Evolutionary conservation across 2,888 invertebrate species (phyloP), one percentile per base, ranked within the genome.

Genomic region (Fabriciana adippe): DNA sequence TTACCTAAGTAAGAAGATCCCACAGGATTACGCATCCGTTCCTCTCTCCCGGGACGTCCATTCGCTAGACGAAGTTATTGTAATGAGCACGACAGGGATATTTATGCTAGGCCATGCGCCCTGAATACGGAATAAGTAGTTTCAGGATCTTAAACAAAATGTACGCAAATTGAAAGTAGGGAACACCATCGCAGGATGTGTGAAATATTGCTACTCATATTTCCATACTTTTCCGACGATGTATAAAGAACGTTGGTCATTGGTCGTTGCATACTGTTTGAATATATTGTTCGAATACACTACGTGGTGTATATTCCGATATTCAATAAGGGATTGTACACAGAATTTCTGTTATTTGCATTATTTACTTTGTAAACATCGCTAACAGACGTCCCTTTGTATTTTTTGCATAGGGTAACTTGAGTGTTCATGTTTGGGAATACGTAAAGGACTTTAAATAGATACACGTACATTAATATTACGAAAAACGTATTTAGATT

Each of bases 61-160:
- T 78, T 78, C 73, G 66, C 76, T 77, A 80, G 83, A 83, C 87
- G 77, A 86, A 89, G 84, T 88, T 87, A 89, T 90, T 89, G 89
- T 91, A 91, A 91, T 90, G 90, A 90, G 89, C 76, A 81, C 86
- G 90, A 88, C 89, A 87, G 85, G 87, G 90, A 91, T 92, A 92
- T 91, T 92, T 92, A 91, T 91, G 92, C 88, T 86, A 72, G 72
- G 74, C 82, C 87, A 89, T 82, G 90, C 89, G 81, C 79, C 83
- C 86, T 79, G 92, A 90, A 92, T 92, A 90, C 82, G 70, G 79
- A 90, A 91, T 89, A 88, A 89, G 82, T 72, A 74, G 74, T 59
- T 72, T 73, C 65, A 73, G 72, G 67, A 67, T 70, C 70, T 72
- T 60, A 62, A 61, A 69, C 56, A 61, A 61, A 45, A 64, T 35